Base-by-base conservation (phyloP, 2,888 invertebrate genomes). In the Coleophora deauratella region DNA sequence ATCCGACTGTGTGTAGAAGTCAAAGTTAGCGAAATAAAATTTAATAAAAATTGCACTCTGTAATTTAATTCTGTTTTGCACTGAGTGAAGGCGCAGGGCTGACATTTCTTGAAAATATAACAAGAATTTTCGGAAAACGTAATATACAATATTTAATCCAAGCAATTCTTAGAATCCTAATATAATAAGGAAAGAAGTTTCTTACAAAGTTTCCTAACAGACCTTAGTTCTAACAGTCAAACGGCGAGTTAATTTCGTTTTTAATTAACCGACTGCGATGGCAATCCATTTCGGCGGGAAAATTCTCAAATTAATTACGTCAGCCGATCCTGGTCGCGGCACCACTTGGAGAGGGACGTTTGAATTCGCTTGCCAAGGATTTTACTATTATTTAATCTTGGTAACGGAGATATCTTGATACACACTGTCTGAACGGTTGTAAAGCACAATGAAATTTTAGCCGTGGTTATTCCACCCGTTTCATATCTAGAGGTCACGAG, bases 321-420 rank as follows among this genome's bases (percentile, higher is more conserved):
- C 47, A 12, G 32, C 38, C 35, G n/a, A 37, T 39, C 31, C 38
- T 31, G 21, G 21, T 21, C 21, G 21, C 21, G 36, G 44, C 37
- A 47, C 37, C 43, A 38, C 50, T 52, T 50, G 52, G 50, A 21
- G 6, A 21, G 21, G 21, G 21, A 13, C 30, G 43, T 49, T 53
- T 50, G 49, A 43, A 48, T 51, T 48, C 39, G 21, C 38, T 49
- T 53, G 51, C 49, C 49, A 51, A 46, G 41, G 49, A 50, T 53
- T 53, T 53, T 53, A 50, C 53, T 53, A 53, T 53, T 53, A 53
- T 53, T 53, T 53, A 53, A 53, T 51, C 51, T 43, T 42, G 40
- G 47, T 33, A 38, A 21, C 43, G 27, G 43, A 21, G 36, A 37
- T 41, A 34, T 33, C 4, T 10, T 40, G 32, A 37, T 14, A 49